Evolutionary conservation across 2,888 invertebrate genomes (phyloP).

Genomic region (Maniola hyperantus): DNA sequence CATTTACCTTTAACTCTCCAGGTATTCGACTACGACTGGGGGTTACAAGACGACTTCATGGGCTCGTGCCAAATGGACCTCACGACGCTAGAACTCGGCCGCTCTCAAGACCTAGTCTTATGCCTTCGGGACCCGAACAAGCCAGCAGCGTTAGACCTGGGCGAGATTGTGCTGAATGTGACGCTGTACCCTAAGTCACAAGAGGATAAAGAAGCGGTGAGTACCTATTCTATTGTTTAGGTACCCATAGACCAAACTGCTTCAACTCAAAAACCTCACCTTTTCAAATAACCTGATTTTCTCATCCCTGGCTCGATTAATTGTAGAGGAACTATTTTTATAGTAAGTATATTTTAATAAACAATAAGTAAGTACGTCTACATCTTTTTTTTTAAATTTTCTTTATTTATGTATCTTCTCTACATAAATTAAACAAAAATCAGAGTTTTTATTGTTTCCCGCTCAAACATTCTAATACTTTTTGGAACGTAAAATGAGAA

Average conservation of each 20-base stretch:
- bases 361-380: too few relatives aligned
- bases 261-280: too few relatives aligned
- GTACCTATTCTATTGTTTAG: constrained; percentile 23
- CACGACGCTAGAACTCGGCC: constrained; percentile 90
- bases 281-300: too few relatives aligned
- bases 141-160: constrained; percentile 86
- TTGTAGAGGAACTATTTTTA: too few relatives aligned
- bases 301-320: too few relatives aligned
- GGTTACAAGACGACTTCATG: constrained; percentile 98
- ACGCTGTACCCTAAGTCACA: constrained; percentile 96
- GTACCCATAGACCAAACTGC: not conserved
- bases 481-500: not conserved
- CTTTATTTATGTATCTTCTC: too few relatives aligned
- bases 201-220: constrained; percentile 96
- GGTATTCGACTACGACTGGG: constrained; percentile 99
- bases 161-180: constrained; percentile 91
- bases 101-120: constrained; percentile 89
- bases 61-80: constrained; percentile 94
- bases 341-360: too few relatives aligned
- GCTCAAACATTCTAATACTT: not conserved
- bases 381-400: too few relatives aligned
- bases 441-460: too few relatives aligned
- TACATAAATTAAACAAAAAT: too few relatives aligned
- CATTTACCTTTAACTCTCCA: constrained; percentile 51
- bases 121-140: constrained; percentile 90